Evolutionary conservation across 2,113 vertebrate genomes (phyloP), one percentile per base, ranked within the genome.

Genomic region (Cynocephalus volans): DNA sequence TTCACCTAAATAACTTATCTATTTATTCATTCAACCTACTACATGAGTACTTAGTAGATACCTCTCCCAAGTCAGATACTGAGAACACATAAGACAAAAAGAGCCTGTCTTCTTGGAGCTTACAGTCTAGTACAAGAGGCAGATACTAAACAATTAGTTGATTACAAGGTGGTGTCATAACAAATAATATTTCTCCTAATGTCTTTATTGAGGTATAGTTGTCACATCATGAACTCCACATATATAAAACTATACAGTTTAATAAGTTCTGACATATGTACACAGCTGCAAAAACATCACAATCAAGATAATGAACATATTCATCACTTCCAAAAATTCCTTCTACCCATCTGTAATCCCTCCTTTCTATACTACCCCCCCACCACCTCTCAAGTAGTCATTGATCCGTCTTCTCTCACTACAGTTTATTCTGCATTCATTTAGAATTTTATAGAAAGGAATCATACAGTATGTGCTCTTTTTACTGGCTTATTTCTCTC

Each of bases 361-460:
- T 65, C 54, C 54, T 52, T 84, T 45, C 15, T 75, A 62, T 9
- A 58, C 28, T 11, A 24, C 75, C 19, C 15, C n/a, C 69, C 36
- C 15, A 48, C 28, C 18, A 88, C 21, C 52, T 67, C 69, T 90
- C 2, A 73, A 60, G 26, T n/a, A 26, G 45, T 21, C 67, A 48
- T 19, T 28, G 8, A 58, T 23, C 48, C n/a, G 2, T n/a, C 54
- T 70, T 72, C 26, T 80, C 76, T 84, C 79, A 31, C 6, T 41
- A 2, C 26, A 45, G 31, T 41, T 94, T 67, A 87, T 58, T 90
- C 48, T 69, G 10, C 23, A 36, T 48, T 80, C 67, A n/a, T 45
- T 88, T 69, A 83, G 50, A 90, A 79, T 87, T 85, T 52, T 60
- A 79, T 5, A 58, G 41, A 93, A 73, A 92, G 65, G 50, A 89